phyloP scores from a whole-genome alignment of 2,797 vertebrate genomes.

The Enteromius anoplus region DNA sequence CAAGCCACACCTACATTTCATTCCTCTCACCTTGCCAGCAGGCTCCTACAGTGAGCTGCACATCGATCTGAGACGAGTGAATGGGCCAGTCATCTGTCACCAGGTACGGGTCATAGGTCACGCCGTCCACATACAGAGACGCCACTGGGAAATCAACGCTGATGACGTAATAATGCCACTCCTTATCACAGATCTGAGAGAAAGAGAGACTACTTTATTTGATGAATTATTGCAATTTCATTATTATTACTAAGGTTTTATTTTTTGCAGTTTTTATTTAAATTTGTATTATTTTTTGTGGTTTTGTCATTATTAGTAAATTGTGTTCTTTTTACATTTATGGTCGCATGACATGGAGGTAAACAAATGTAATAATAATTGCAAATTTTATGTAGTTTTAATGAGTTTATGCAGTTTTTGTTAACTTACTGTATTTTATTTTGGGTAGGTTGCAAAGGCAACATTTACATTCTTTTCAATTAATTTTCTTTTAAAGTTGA shows the following conservation, averaged over 20 bases:
- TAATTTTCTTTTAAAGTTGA: no score
- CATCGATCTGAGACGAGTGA: slow-evolving; percentile 93
- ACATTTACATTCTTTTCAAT: no score
- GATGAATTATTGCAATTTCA: not conserved
- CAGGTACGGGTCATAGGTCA: slow-evolving; percentile 94
- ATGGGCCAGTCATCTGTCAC: slow-evolving; percentile 99
- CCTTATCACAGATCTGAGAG: slow-evolving; percentile 95
- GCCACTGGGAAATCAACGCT: slow-evolving; percentile 94
- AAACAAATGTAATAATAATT: no score
- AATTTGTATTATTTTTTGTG: not conserved
- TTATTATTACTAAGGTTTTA: not conserved
- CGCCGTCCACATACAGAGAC: slow-evolving; percentile 92
- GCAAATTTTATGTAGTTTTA: not conserved
- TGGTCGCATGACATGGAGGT: not conserved
- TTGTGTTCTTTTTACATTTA: not conserved
- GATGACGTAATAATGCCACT: slow-evolving; percentile 98
- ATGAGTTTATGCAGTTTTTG: not conserved
- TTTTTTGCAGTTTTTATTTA: not conserved
- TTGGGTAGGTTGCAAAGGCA: no score
- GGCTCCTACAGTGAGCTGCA: slow-evolving; percentile 95
- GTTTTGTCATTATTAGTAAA: not conserved
- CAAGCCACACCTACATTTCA: not conserved
- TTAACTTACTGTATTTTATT: no score
- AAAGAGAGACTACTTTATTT: slow-evolving; percentile 50
- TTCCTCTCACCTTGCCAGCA: slow-evolving; percentile 94